Conservation (phyloP, 2,888 invertebrate genomes). For the Sarcophaga carnaria region DNA sequence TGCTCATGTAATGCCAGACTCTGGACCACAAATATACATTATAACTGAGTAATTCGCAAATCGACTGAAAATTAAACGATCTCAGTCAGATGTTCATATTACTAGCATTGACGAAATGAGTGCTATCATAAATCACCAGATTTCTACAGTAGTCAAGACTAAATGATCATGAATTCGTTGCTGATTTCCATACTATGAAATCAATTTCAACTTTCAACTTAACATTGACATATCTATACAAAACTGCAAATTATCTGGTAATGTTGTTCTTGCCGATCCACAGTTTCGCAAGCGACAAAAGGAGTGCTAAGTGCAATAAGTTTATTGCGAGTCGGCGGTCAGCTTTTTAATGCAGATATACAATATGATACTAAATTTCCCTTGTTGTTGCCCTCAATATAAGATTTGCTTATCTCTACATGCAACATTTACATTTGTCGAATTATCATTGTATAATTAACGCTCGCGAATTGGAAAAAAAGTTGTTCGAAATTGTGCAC, state of each 20-base stretch:
- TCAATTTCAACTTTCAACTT: slow-evolving; percentile 42
- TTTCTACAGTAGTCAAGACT: slow-evolving; percentile 19
- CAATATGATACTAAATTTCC: slow-evolving; percentile 71
- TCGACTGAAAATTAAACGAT: slow-evolving; percentile 7
- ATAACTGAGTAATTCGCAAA: background rate
- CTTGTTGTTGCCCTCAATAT: background rate
- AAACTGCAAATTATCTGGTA: slow-evolving; percentile 35
- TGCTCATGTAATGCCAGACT: slow-evolving; percentile 16
- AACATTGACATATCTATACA: slow-evolving; percentile 3
- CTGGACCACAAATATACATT: slow-evolving; percentile 21
- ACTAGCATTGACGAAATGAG: slow-evolving; percentile 9
- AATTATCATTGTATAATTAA: slow-evolving; percentile 42
- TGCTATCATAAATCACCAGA: background rate
- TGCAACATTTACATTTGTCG: slow-evolving; percentile 7
- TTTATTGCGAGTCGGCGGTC: slow-evolving; percentile 73
- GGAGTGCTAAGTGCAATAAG: slow-evolving; percentile 25
- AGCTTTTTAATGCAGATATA: slow-evolving; percentile 57
- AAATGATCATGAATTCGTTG: slow-evolving; percentile 22
- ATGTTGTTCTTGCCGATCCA: slow-evolving; percentile 48
- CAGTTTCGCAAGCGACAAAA: slow-evolving; percentile 35
- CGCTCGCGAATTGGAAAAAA: slow-evolving; percentile 42
- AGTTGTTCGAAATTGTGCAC: slow-evolving; percentile 52
- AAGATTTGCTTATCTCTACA: background rate
- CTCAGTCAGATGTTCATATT: background rate
- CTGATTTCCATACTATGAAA: slow-evolving; percentile 33